Conservation (phyloP, 2,113 vertebrate genomes). For the Brienomyrus longianalis region DNA sequence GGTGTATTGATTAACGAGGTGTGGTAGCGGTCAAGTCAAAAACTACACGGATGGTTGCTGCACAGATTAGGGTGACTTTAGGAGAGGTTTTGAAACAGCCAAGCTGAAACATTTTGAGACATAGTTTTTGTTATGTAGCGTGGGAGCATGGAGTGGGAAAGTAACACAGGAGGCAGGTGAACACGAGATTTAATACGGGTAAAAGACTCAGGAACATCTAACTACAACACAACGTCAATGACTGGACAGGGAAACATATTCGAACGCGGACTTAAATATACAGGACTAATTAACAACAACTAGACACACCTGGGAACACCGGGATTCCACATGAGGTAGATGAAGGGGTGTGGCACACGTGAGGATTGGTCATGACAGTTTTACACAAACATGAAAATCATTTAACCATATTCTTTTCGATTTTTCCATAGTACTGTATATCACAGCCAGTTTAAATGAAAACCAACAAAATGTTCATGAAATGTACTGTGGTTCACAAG, state of each 20-base stretch:
- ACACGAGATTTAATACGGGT: too few relatives aligned
- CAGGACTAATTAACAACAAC: too few relatives aligned
- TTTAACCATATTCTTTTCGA: background rate
- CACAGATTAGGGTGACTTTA: background rate
- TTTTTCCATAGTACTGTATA: background rate
- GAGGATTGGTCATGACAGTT: background rate
- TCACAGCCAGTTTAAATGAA: background rate
- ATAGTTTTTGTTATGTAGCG: background rate
- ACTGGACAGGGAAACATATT: too few relatives aligned
- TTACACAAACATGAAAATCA: background rate
- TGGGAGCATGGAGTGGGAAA: too few relatives aligned
- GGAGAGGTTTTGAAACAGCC: background rate
- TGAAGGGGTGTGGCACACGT: too few relatives aligned
- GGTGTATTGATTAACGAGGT: too few relatives aligned
- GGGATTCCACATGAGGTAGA: too few relatives aligned
- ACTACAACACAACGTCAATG: too few relatives aligned
- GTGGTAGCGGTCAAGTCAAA: background rate
- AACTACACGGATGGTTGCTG: background rate
- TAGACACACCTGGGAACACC: too few relatives aligned
- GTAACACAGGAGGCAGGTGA: too few relatives aligned
- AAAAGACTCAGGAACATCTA: too few relatives aligned
- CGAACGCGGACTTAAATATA: too few relatives aligned
- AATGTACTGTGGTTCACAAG: background rate
- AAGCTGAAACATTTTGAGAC: background rate
- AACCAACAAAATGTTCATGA: background rate